Percentiles rank a stretch among this genome's conserved stretches.
Conservation (phyloP, 2,888 invertebrate species). For the Hydriomena furcata region DNA sequence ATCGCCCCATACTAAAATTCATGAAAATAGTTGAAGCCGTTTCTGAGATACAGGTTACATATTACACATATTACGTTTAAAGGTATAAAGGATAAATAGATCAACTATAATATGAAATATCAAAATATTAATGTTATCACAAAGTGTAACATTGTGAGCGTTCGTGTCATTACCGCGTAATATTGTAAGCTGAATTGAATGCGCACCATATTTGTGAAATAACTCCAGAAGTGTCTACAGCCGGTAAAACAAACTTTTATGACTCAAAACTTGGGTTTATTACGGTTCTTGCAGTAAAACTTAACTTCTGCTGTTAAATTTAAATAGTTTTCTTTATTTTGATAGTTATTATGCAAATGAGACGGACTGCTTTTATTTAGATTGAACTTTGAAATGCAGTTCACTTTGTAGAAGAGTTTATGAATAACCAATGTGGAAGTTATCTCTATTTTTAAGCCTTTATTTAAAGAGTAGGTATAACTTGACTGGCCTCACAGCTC, state of each 20-base stretch:
- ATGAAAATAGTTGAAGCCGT: too few relatives aligned
- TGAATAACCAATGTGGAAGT: too few relatives aligned
- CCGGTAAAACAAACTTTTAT: constrained; percentile 33
- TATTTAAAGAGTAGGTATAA: too few relatives aligned
- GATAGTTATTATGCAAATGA: constrained; percentile 36
- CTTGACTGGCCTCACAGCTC: too few relatives aligned
- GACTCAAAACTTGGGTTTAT: constrained; percentile 38
- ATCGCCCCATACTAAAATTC: too few relatives aligned
- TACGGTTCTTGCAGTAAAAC: constrained; percentile 33
- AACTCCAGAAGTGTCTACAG: constrained; percentile 25
- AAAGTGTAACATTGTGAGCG: constrained; percentile 32
- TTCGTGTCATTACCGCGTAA: constrained; percentile 33
- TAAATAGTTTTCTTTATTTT: constrained; percentile 38
- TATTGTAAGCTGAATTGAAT: constrained; percentile 26
- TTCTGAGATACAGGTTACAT: too few relatives aligned
- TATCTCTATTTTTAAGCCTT: too few relatives aligned
- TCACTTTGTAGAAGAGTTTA: constrained; percentile 18
- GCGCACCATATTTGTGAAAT: constrained; percentile 38
- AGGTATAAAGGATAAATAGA: too few relatives aligned
- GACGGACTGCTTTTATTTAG: constrained; percentile 25
- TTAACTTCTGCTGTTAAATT: constrained; percentile 37
- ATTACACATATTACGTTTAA: too few relatives aligned
- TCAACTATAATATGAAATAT: too few relatives aligned
- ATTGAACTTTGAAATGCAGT: constrained; percentile 13
- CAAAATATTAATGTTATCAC: too few relatives aligned